A percentile compares a stretch with the other conserved stretches of the same genome.
phyloP scores from a whole-genome alignment of 2,797 vertebrate species.

The Coreius guichenoti region DNA sequence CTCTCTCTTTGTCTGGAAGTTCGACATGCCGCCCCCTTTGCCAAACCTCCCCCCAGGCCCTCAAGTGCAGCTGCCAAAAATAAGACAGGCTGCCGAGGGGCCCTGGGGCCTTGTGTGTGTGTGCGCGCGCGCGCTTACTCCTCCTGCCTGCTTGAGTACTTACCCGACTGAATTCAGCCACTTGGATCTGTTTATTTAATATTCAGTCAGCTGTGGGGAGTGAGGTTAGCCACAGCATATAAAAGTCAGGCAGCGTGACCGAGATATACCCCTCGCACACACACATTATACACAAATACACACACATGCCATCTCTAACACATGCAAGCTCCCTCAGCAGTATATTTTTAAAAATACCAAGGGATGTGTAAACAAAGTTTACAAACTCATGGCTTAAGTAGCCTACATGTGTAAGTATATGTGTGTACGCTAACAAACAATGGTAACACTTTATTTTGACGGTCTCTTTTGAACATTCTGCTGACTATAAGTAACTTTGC shows the following conservation, averaged over 20 bases:
- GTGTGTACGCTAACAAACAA: neutral
- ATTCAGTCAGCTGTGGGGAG: constrained; percentile 86
- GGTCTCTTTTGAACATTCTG: too few species aligned
- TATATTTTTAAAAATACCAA: constrained; percentile 35
- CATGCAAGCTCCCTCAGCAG: constrained; percentile 15
- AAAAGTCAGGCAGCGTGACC: constrained; percentile 83
- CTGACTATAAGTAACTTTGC: too few species aligned
- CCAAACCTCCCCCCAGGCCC: constrained; percentile 52
- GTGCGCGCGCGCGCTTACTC: constrained; percentile 38
- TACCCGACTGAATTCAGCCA: constrained; percentile 75
- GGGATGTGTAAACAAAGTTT: constrained; percentile 43
- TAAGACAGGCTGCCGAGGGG: constrained; percentile 77
- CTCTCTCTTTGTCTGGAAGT: constrained; percentile 49
- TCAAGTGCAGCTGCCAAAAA: constrained; percentile 78
- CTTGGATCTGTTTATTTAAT: constrained; percentile 86
- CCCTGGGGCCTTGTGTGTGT: constrained; percentile 63
- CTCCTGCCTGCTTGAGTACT: constrained; percentile 69
- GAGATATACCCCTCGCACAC: constrained; percentile 70
- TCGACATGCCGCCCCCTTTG: constrained; percentile 43
- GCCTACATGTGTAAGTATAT: neutral
- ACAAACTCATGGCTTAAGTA: constrained; percentile 15
- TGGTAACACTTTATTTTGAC: too few species aligned
- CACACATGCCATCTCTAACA: constrained; percentile 32
- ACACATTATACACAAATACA: constrained; percentile 25
- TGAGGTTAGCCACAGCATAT: constrained; percentile 85